Evolutionary conservation across 2,888 invertebrate genomes (phyloP).

Genomic region (Philereme vetulata): DNA sequence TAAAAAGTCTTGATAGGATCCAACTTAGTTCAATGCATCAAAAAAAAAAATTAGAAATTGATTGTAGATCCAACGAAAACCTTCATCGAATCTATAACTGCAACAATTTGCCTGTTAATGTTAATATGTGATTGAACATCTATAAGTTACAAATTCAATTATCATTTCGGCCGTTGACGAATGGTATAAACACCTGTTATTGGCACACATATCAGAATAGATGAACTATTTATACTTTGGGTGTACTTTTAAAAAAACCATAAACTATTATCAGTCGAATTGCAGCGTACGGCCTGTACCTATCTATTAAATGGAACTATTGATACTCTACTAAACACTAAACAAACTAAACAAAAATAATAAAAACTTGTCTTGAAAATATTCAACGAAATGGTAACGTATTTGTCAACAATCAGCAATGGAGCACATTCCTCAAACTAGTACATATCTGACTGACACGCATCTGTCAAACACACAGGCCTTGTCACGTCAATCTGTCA

Average conservation of each 20-base stretch:
- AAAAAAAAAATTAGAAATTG: conserved; percentile 27
- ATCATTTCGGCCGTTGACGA: too few species aligned
- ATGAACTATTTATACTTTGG: too few species aligned
- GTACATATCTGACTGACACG: conserved; percentile 5
- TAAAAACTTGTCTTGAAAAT: conserved; percentile 4
- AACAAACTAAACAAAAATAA: conserved; percentile 3
- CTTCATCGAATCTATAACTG: conserved; percentile 27
- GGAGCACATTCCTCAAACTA: too few species aligned
- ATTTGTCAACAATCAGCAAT: conserved; percentile 21
- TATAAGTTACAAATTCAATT: too few species aligned
- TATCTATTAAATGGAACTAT: conserved; percentile 17
- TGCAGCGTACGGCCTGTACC: conserved; percentile 14
- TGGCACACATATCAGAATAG: too few species aligned
- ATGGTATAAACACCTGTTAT: too few species aligned
- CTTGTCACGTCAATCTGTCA: too few species aligned
- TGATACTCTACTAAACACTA: conserved; percentile 21
- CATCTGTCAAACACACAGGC: background rate
- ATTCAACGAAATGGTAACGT: conserved; percentile 26
- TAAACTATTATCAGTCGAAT: conserved; percentile 26
- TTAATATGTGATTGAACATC: too few species aligned
- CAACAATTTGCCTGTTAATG: conserved; percentile 22
- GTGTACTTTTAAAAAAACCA: background rate
- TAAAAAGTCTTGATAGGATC: conserved; percentile 54
- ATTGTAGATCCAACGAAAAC: conserved; percentile 31
- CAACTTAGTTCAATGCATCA: conserved; percentile 50